Evolutionary conservation across 2,888 invertebrate genomes (phyloP).

Genomic region (Tetramorium bicarinatum): DNA sequence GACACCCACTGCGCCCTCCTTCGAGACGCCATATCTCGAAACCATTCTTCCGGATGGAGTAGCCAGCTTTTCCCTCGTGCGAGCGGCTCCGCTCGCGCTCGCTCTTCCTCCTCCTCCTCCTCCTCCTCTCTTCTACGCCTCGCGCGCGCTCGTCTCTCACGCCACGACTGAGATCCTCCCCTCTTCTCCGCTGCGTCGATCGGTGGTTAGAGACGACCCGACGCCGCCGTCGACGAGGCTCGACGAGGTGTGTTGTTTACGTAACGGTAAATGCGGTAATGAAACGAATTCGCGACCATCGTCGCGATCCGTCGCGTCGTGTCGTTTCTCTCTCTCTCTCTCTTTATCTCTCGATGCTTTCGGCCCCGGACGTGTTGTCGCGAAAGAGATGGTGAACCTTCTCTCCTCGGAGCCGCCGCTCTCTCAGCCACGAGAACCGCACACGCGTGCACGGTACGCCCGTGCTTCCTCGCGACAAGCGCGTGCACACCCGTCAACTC

Average conservation of each 20-base stretch:
- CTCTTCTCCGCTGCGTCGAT: neutral
- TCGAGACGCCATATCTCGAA: constrained; percentile 83
- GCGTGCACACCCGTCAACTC: constrained; percentile 56
- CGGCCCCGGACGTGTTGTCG: neutral
- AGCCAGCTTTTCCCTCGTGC: constrained; percentile 54
- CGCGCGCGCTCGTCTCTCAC: neutral
- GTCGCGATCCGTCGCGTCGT: constrained; percentile 14
- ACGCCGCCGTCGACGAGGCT: constrained; percentile 30
- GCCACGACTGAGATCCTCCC: neutral
- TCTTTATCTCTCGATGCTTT: too few relatives aligned
- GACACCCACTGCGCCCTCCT: constrained; percentile 84
- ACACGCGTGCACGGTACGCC: neutral
- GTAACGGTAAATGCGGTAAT: constrained; percentile 24
- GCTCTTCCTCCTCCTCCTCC: neutral
- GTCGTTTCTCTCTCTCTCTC: neutral
- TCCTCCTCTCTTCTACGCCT: neutral
- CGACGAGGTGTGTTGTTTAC: constrained; percentile 29
- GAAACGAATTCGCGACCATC: constrained; percentile 30
- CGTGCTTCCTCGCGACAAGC: neutral
- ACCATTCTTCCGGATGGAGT: constrained; percentile 78
- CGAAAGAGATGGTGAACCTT: neutral
- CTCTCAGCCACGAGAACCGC: neutral
- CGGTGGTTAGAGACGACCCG: constrained; percentile 17
- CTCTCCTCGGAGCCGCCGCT: neutral
- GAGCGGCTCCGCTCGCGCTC: constrained; percentile 35